A percentile compares a stretch with the other conserved stretches of the same genome.
Conservation (phyloP, 2,888 invertebrate species). For the Scaptomyza cyrtandrae region DNA sequence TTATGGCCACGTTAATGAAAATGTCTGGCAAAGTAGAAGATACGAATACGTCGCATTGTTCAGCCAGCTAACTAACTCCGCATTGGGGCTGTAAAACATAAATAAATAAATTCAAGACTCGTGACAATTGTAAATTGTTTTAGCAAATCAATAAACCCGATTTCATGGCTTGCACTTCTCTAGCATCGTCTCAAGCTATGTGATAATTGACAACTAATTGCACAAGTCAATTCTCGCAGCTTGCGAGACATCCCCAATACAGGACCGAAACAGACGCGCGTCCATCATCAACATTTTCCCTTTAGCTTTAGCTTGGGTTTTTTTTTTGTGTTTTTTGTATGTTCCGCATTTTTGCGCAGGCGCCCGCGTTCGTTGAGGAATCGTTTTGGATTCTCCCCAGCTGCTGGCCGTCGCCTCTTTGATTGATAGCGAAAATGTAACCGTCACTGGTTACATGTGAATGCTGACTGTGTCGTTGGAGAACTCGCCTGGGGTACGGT, state of each 20-base stretch:
- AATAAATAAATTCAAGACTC: slow-evolving; percentile 76
- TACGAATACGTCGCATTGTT: slow-evolving; percentile 45
- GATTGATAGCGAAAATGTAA: slow-evolving; percentile 77
- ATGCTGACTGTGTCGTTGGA: slow-evolving; percentile 1
- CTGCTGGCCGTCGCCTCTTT: slow-evolving; percentile 38
- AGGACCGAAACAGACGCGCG: slow-evolving; percentile 39
- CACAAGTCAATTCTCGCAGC: slow-evolving; percentile 33
- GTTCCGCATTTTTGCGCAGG: slow-evolving; percentile 68
- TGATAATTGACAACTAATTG: slow-evolving; percentile 75
- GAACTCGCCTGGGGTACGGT: slow-evolving; percentile 26
- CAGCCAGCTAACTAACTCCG: slow-evolving; percentile 17
- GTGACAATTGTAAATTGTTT: slow-evolving; percentile 77
- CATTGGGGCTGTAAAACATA: slow-evolving; percentile 72
- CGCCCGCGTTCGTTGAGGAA: slow-evolving; percentile 45
- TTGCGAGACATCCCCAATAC: slow-evolving; percentile 46
- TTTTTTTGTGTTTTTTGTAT: slow-evolving; percentile 35
- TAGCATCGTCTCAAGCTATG: slow-evolving; percentile 31
- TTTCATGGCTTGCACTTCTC: slow-evolving; percentile 56
- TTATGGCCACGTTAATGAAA: slow-evolving; percentile 69
- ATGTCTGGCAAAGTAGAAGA: slow-evolving; percentile 29
- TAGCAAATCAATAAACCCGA: slow-evolving; percentile 78
- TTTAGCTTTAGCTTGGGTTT: slow-evolving; percentile 1
- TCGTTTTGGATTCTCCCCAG: slow-evolving; percentile 31
- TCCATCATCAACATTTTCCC: slow-evolving; percentile 39
- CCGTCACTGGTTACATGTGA: slow-evolving; percentile 72